These are phyloP conservation scores for Agrochola litura DNA, from an alignment of 2,888 invertebrate genomes.

Conservation along the genomic window DNA sequence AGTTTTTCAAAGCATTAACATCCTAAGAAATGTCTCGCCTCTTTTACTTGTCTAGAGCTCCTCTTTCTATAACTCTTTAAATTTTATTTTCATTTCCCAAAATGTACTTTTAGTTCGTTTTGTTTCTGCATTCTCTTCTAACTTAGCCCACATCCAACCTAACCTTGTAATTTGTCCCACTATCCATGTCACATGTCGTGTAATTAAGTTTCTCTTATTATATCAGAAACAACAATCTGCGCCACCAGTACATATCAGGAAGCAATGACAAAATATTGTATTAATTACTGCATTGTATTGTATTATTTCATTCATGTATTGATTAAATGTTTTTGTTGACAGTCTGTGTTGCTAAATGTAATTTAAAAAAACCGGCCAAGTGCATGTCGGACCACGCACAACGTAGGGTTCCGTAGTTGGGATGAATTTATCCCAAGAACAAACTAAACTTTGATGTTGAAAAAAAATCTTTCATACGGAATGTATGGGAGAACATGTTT, in stretches of 20 bases:
- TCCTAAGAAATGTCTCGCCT: neutral
- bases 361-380: too few species aligned
- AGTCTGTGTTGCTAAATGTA: constrained; percentile 6
- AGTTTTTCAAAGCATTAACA: neutral
- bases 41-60: neutral
- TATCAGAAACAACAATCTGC: constrained; percentile 74
- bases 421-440: too few species aligned
- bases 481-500: too few species aligned
- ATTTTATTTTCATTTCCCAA: neutral
- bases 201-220: constrained; percentile 79
- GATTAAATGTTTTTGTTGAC: constrained; percentile 23
- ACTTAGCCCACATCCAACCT: constrained; percentile 45
- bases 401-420: too few species aligned
- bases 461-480: too few species aligned
- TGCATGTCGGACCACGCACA: too few species aligned
- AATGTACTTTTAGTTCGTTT: neutral
- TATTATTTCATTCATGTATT: constrained; percentile 38
- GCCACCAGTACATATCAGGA: constrained; percentile 52
- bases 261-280: constrained; percentile 47
- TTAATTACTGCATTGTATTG: constrained; percentile 44
- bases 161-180: constrained; percentile 77
- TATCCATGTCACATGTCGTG: constrained; percentile 77
- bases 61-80: neutral
- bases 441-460: too few species aligned
- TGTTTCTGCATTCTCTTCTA: neutral